Percentiles rank a stretch among this genome's conserved stretches.
phyloP scores from a whole-genome alignment of 1,140 invertebrate species.

The Pectinophora gossypiella region DNA sequence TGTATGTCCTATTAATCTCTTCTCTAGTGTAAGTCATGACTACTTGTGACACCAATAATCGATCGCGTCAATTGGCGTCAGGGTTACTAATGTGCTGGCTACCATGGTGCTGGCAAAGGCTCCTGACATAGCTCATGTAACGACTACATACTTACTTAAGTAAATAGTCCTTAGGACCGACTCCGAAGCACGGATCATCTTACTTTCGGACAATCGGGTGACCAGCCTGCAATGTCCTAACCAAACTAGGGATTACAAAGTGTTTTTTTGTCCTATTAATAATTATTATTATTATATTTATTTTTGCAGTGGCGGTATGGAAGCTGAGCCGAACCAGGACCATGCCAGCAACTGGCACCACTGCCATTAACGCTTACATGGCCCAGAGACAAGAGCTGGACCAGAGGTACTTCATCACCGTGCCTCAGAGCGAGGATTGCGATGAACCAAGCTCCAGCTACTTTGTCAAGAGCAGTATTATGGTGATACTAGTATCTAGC shows the following conservation, averaged over 20 bases:
- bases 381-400: constrained; percentile 23
- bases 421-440: constrained; percentile 41
- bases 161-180: not conserved
- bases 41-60: no score
- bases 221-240: not conserved
- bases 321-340: constrained; percentile 35
- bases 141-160: not conserved
- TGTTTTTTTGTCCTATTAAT: not conserved
- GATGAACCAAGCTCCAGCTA: constrained; percentile 40
- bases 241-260: not conserved
- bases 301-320: constrained; percentile 34
- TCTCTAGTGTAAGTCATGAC: no score
- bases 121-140: not conserved
- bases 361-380: constrained; percentile 28
- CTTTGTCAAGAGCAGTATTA: constrained; percentile 45
- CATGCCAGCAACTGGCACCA: constrained; percentile 13
- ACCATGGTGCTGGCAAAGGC: no score
- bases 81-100: no score
- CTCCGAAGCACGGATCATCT: not conserved
- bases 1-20: no score
- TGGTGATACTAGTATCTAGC: constrained; percentile 17
- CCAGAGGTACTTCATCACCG: constrained; percentile 27
- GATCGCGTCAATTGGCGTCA: no score
- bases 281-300: not conserved
- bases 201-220: not conserved